phyloP scores from a whole-genome alignment of 2,888 invertebrate species.

The Dynastes maya region DNA sequence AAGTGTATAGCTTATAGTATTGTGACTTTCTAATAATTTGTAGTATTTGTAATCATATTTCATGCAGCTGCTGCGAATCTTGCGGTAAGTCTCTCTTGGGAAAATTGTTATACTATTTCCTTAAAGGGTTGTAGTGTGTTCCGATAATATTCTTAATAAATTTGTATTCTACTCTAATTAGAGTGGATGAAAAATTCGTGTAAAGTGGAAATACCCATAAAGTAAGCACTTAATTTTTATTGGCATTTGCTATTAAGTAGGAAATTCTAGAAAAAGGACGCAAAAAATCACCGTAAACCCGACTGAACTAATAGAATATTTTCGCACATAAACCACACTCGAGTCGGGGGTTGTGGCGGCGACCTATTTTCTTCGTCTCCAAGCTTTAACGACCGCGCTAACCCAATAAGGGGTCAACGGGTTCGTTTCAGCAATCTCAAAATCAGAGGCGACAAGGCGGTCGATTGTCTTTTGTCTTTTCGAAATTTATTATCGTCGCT shows the following conservation, averaged over 20 bases:
- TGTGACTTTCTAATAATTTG: not conserved
- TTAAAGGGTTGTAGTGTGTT: no score
- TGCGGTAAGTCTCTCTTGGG: not conserved
- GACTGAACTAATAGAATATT: not conserved
- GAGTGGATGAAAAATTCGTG: no score
- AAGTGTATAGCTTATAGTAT: not conserved
- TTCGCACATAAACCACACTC: conserved; percentile 16
- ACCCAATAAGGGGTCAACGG: conserved; percentile 22
- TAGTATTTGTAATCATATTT: no score
- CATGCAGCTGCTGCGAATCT: not conserved
- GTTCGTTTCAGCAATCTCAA: conserved; percentile 19
- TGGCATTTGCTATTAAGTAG: no score
- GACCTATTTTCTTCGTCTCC: conserved; percentile 28
- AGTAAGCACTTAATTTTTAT: no score
- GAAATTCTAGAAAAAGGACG: no score
- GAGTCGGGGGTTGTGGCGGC: conserved; percentile 5
- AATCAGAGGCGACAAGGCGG: conserved; percentile 19
- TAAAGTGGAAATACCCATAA: no score
- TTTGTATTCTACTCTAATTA: no score
- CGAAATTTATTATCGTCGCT: conserved; percentile 1
- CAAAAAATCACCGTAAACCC: not conserved
- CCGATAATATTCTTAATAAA: no score
- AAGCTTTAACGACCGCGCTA: conserved; percentile 17
- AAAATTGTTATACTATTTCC: no score
- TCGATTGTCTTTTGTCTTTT: conserved; percentile 15